phyloP scores from a whole-genome alignment of 2,797 vertebrate species.

The Cynopterus sphinx region DNA sequence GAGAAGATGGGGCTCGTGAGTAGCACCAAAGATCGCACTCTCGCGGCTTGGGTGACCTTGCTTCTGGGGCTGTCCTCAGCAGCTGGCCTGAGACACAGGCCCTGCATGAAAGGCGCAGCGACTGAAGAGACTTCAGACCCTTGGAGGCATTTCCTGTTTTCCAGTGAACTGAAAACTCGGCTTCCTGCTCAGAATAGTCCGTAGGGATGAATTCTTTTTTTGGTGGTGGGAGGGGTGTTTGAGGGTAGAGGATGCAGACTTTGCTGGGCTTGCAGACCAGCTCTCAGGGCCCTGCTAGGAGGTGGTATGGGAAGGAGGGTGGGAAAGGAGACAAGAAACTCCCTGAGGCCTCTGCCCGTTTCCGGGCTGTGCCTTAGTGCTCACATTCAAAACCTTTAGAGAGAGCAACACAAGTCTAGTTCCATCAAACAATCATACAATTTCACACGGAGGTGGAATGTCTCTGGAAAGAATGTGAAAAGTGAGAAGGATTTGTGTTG shows the following conservation, averaged over 20 bases:
- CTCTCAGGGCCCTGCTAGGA: not conserved
- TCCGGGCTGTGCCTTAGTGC: not conserved
- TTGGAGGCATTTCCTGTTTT: constrained; percentile 81
- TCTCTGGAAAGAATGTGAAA: not conserved
- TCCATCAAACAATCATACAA: not conserved
- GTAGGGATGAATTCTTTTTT: constrained; percentile 68
- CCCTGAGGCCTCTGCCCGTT: not conserved
- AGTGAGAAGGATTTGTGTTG: not conserved
- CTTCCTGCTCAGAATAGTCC: constrained; percentile 74
- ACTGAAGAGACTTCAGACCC: constrained; percentile 70
- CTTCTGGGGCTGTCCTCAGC: not conserved
- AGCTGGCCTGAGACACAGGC: constrained; percentile 25
- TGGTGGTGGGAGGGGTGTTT: constrained; percentile 61
- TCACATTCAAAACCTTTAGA: not conserved
- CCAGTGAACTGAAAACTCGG: constrained; percentile 58
- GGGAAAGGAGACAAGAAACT: not conserved
- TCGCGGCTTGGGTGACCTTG: not conserved
- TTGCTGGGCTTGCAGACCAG: constrained; percentile 16
- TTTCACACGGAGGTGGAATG: not conserved
- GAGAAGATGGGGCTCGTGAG: not conserved
- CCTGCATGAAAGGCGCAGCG: not conserved
- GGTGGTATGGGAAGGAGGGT: constrained; percentile 7
- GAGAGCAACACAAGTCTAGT: not conserved
- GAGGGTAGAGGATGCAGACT: constrained; percentile 44
- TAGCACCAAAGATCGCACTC: not conserved